Evolutionary conservation across 2,888 invertebrate genomes (phyloP).

Genomic region (Tinea semifulvella): DNA sequence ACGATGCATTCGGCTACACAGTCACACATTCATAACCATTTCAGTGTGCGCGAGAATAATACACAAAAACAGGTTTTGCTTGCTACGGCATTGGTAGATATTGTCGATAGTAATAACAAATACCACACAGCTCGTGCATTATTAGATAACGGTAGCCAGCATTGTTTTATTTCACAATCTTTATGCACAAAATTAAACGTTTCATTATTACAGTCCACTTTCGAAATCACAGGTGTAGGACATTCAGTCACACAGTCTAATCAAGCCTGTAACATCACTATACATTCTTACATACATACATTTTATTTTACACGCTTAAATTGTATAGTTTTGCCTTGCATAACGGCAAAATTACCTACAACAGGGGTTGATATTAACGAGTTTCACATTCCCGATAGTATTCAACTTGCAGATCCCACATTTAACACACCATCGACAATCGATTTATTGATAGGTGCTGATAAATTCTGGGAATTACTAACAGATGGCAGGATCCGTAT

Average conservation of each 20-base stretch:
- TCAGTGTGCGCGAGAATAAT: no score
- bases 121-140: no score
- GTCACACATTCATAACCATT: no score
- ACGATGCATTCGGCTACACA: no score
- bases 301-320: neutral
- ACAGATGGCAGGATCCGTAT: constrained; percentile 17
- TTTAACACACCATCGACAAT: constrained; percentile 18
- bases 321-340: constrained; percentile 18
- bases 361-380: neutral
- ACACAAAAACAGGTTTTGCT: no score
- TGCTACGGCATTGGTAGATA: no score
- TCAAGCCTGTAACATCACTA: constrained; percentile 3
- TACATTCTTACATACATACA: constrained; percentile 6
- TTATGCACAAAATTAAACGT: constrained; percentile 16
- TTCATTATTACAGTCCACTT: constrained; percentile 20
- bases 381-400: constrained; percentile 11
- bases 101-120: no score
- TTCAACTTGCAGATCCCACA: constrained; percentile 19
- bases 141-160: constrained; percentile 12
- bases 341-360: constrained; percentile 3
- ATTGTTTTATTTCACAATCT: constrained; percentile 16
- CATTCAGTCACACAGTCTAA: constrained; percentile 8
- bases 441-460: constrained; percentile 20
- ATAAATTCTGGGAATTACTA: constrained; percentile 21
- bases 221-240: constrained; percentile 17